Base-by-base conservation (phyloP, 2,888 invertebrate genomes). In the Parnassius mnemosyne region DNA sequence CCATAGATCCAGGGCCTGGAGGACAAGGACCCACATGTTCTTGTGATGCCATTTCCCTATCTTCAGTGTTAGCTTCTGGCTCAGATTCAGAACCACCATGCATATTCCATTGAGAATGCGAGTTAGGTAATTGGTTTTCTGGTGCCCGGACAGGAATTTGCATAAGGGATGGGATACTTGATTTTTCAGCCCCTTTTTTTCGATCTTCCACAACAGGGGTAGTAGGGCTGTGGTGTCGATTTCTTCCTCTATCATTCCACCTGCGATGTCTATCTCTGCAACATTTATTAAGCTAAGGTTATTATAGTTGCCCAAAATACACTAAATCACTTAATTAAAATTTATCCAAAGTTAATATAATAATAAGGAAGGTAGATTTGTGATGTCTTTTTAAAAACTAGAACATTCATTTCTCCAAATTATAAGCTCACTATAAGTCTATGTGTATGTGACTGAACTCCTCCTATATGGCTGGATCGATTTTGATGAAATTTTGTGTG, bases 211-310 rank as follows among this genome's bases (percentile, higher is more conserved):
- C 54, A 57, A 75, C 68, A 47, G 83, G 79, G 52, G 81, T 80
- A 25, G 71, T 76, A 5, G 88, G 89, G 69, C 86, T 89, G 20
- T 82, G 81, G 11, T 69, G 69, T 25, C 74, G 74, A 58, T 81
- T 80, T 61, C 81, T 79, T 42, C 77, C 77, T 74, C 83, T 83
- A 16, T 86, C 86, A 71, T 70, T 80, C 88, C 89, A 90, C 61
- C 83, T 77, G 1, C 79, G 78, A 61, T 81, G 80, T 66, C 79
- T 82, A 10, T 89, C 87, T 61, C 88, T 89, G 70, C 20, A 79
- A 49, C 34, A 34, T 34, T 34, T 34, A 34, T 34, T 34, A 34
- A 20, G 7, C 3, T 34, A 34, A 34, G 34, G 7, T 34, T 34
- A 25, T 25, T 25, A 34, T 34, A 34, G 34, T 25, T 34, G 7